Percentiles rank a stretch among this genome's conserved stretches.
Conservation (phyloP, 2,888 invertebrate species). For the Bellardia pandia region DNA sequence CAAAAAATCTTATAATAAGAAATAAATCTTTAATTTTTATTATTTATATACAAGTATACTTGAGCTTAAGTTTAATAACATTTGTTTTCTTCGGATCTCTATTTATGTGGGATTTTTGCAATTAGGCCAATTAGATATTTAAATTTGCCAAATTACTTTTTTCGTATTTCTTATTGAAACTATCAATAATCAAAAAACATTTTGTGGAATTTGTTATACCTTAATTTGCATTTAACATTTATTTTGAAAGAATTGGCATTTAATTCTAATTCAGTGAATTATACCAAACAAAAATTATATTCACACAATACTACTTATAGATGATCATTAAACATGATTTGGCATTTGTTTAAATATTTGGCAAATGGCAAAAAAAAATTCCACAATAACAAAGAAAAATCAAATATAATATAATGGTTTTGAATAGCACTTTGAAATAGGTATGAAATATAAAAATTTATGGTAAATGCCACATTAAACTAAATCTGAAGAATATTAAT, state of each 20-base stretch:
- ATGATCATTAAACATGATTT: slow-evolving; percentile 69
- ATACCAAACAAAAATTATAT: slow-evolving; percentile 23
- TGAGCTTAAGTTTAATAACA: slow-evolving; percentile 3
- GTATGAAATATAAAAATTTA: slow-evolving; percentile 46
- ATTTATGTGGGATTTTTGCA: slow-evolving; percentile 54
- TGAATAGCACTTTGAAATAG: slow-evolving; percentile 17
- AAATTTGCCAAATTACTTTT: slow-evolving; percentile 39
- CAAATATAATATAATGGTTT: slow-evolving; percentile 28
- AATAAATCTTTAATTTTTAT: not conserved
- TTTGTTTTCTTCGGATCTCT: not conserved
- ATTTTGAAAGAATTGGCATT: slow-evolving; percentile 71
- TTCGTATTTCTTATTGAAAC: not conserved
- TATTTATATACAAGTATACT: not conserved
- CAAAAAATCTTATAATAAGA: not conserved
- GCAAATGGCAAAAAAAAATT: slow-evolving; percentile 15
- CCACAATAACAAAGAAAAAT: slow-evolving; percentile 3
- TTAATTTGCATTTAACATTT: slow-evolving; percentile 73
- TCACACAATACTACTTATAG: slow-evolving; percentile 54
- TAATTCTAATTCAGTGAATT: slow-evolving; percentile 64
- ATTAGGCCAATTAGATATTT: slow-evolving; percentile 67
- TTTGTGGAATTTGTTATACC: slow-evolving; percentile 41
- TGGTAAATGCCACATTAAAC: slow-evolving; percentile 53
- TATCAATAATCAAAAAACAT: not conserved
- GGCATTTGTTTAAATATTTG: slow-evolving; percentile 66
- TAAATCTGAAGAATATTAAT: slow-evolving; percentile 14